phyloP scores from a whole-genome alignment of 2,797 vertebrate species.

The Crax fasciolata region DNA sequence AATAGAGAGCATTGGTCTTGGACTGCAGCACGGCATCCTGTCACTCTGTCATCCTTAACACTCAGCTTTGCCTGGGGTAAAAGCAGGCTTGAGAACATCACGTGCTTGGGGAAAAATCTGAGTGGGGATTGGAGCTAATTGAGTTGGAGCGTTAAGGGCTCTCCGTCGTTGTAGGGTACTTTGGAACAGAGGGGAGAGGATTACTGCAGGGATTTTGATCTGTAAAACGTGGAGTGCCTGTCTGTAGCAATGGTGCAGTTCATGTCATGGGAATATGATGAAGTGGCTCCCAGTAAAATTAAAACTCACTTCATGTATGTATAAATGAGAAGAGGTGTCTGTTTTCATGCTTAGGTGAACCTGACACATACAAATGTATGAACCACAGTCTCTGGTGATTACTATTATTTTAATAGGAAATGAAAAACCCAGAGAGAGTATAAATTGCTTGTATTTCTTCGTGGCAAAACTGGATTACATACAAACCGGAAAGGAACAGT shows the following conservation, averaged over 20 bases:
- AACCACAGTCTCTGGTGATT: background rate
- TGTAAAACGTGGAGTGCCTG: background rate
- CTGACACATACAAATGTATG: background rate
- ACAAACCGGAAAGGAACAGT: background rate
- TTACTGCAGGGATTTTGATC: background rate
- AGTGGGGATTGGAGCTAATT: background rate
- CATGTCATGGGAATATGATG: background rate
- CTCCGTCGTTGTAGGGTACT: background rate
- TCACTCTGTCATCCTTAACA: background rate
- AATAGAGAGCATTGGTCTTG: background rate
- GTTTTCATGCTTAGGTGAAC: conserved; percentile 44
- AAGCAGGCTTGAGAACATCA: background rate
- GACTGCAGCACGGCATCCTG: background rate
- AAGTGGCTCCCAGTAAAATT: conserved; percentile 44
- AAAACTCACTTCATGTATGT: conserved; percentile 33
- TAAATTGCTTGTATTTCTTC: conserved; percentile 20
- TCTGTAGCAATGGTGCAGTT: background rate
- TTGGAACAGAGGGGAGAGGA: background rate
- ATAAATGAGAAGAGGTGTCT: conserved; percentile 12
- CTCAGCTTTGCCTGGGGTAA: background rate
- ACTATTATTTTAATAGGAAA: conserved; percentile 11
- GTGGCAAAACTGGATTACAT: background rate
- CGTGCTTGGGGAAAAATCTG: background rate
- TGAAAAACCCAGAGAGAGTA: conserved; percentile 1
- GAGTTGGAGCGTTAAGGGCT: background rate